Percentiles rank a stretch among this genome's conserved stretches.
Evolutionary conservation across 2,797 vertebrate genomes (phyloP).

Genomic region (Glossophaga mutica): DNA sequence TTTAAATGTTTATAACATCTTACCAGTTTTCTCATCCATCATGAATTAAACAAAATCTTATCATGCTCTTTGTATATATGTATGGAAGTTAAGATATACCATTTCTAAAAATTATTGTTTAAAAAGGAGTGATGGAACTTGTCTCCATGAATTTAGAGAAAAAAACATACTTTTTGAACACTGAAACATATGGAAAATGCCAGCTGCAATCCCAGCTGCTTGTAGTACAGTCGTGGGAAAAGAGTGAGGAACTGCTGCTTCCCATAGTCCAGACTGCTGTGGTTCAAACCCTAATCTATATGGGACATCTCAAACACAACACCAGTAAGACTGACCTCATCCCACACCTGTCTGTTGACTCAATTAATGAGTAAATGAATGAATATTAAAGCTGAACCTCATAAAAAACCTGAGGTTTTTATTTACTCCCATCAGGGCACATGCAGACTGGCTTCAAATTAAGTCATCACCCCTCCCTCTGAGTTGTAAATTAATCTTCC

Average conservation of each 20-base stretch:
- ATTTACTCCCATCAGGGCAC: neutral
- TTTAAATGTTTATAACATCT: neutral
- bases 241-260: neutral
- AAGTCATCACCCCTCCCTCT: neutral
- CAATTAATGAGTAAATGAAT: neutral
- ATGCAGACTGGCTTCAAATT: neutral
- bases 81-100: neutral
- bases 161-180: neutral
- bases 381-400: neutral
- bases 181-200: neutral
- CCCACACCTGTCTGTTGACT: neutral
- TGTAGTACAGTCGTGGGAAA: neutral
- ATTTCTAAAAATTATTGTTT: slow-evolving; percentile 38
- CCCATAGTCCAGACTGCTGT: neutral
- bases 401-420: neutral
- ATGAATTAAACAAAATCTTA: neutral
- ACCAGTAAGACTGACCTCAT: slow-evolving; percentile 11
- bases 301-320: slow-evolving; percentile 27
- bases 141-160: neutral
- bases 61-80: neutral
- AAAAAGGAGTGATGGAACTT: neutral
- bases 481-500: slow-evolving; percentile 39
- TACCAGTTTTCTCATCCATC: neutral
- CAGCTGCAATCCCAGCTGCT: neutral
- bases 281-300: neutral